A percentile compares a stretch with the other conserved stretches of the same genome.
These are phyloP conservation scores for Charadrius vociferus DNA, from an alignment of 2,113 vertebrate species.

Conservation along the genomic window DNA sequence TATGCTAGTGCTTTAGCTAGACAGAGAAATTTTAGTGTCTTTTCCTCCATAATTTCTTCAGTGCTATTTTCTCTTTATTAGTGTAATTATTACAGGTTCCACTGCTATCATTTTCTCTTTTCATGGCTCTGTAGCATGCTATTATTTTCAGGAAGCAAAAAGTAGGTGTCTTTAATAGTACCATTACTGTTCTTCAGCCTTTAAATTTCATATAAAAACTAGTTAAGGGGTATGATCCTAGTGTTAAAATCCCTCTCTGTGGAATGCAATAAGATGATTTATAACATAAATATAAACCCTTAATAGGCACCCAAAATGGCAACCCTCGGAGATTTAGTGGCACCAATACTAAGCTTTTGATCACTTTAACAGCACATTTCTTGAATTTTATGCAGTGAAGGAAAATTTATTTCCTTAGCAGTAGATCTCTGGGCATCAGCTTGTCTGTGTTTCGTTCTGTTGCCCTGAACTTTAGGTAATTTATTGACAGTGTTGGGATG, in stretches of 20 bases:
- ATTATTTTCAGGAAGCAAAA: conserved; percentile 57
- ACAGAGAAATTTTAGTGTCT: conserved; percentile 51
- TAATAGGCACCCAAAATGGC: conserved; percentile 46
- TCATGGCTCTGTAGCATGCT: conserved; percentile 25
- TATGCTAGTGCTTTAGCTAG: conserved; percentile 42
- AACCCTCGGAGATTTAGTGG: conserved; percentile 38
- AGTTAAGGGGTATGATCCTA: conserved; percentile 37
- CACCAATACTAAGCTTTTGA: conserved; percentile 13
- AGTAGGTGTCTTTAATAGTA: conserved; percentile 53
- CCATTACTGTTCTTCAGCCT: conserved; percentile 52
- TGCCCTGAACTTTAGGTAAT: background rate
- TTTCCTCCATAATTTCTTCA: conserved; percentile 42
- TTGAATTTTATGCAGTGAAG: background rate
- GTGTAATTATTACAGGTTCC: conserved; percentile 65
- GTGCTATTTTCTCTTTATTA: conserved; percentile 63
- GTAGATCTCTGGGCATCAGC: background rate
- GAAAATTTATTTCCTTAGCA: conserved; percentile 11
- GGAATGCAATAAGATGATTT: conserved; percentile 43
- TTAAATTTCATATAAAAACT: conserved; percentile 63
- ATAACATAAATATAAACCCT: conserved; percentile 51
- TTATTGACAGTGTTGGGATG: background rate
- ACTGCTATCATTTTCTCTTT: conserved; percentile 54
- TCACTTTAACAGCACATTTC: conserved; percentile 23
- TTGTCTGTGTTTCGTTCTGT: background rate
- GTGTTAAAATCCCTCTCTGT: background rate